Percentiles rank a stretch among this genome's conserved stretches.
These are phyloP conservation scores for Portevinia maculata DNA, from an alignment of 2,888 invertebrate species.

Conservation along the genomic window DNA sequence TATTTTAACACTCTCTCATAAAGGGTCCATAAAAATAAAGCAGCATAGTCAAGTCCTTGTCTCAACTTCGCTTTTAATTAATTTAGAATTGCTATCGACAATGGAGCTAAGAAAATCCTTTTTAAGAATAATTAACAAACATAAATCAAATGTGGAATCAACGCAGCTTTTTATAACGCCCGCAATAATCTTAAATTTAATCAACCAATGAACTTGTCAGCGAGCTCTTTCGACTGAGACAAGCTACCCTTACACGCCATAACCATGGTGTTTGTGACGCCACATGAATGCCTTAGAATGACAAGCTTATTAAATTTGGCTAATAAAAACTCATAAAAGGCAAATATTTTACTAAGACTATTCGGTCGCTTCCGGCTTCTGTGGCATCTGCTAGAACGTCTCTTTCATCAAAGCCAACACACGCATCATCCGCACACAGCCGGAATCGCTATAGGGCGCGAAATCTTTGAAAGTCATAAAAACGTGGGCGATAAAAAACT, in stretches of 20 bases:
- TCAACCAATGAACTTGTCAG: conserved; percentile 71
- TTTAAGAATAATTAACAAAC: conserved; percentile 62
- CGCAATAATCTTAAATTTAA: conserved; percentile 70
- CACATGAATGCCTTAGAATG: conserved; percentile 43
- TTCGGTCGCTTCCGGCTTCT: conserved; percentile 32
- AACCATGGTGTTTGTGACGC: conserved; percentile 21
- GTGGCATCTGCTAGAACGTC: background rate
- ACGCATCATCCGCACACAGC: conserved; percentile 28
- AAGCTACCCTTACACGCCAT: background rate
- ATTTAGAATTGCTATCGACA: conserved; percentile 31
- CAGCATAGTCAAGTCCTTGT: background rate
- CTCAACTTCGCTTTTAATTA: conserved; percentile 41
- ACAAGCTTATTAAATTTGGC: conserved; percentile 67
- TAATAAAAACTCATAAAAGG: conserved; percentile 71
- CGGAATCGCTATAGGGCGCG: conserved; percentile 47
- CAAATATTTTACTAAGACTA: conserved; percentile 68
- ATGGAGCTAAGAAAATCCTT: conserved; percentile 28
- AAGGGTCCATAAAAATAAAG: too few relatives aligned
- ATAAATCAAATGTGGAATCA: conserved; percentile 65
- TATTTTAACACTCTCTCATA: too few relatives aligned
- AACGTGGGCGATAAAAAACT: conserved; percentile 67
- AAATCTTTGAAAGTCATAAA: conserved; percentile 65
- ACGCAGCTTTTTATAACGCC: conserved; percentile 46
- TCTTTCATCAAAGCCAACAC: conserved; percentile 22
- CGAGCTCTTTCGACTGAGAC: conserved; percentile 35